Conservation (phyloP, 1,140 invertebrate species). For the Chironomus tepperi region DNA sequence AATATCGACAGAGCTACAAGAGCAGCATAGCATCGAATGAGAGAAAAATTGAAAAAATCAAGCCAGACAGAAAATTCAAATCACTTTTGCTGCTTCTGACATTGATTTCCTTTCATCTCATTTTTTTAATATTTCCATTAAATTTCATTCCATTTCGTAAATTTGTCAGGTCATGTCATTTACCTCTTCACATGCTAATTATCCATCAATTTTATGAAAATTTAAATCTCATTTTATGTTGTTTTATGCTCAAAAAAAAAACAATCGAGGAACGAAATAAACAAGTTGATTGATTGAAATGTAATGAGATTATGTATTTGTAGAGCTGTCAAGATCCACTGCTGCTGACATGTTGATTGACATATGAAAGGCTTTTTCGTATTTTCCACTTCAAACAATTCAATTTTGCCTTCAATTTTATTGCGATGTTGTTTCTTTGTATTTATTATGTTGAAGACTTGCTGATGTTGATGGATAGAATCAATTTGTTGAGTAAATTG, state of each 20-base stretch:
- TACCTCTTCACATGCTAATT: too few species aligned
- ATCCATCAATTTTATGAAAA: background rate
- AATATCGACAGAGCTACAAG: background rate
- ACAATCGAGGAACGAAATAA: background rate
- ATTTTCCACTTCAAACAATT: background rate
- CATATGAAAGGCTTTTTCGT: slow-evolving; percentile 19
- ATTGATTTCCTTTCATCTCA: slow-evolving; percentile 8
- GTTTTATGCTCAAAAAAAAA: background rate
- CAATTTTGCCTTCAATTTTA: background rate
- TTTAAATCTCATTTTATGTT: background rate
- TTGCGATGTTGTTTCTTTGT: background rate
- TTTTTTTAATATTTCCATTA: background rate
- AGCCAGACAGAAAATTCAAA: background rate
- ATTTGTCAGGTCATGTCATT: background rate
- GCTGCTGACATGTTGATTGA: slow-evolving; percentile 6
- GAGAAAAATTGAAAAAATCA: background rate
- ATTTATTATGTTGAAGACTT: too few species aligned
- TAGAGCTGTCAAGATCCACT: slow-evolving; percentile 13
- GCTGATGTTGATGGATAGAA: too few species aligned
- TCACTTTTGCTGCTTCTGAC: background rate
- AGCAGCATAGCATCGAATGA: background rate
- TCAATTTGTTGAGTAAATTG: too few species aligned
- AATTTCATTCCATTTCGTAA: background rate
- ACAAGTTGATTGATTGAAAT: slow-evolving; percentile 17
- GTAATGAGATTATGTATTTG: slow-evolving; percentile 21